Conservation (phyloP, 2,113 vertebrate species). For the Pithys albifrons region DNA sequence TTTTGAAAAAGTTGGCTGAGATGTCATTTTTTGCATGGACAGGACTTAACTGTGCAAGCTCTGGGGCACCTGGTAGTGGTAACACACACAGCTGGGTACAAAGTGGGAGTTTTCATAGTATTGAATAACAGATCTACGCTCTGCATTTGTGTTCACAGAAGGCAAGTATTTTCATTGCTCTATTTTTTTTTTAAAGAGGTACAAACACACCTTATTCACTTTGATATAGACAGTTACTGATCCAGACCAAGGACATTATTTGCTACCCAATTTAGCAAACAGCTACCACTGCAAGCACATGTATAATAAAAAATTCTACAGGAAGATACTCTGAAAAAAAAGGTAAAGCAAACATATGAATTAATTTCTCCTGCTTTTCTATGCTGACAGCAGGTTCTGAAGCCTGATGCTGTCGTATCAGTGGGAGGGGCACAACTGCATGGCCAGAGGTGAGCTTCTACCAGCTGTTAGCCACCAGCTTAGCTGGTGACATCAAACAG, state of each 20-base stretch:
- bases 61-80: rapidly evolving
- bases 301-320: not conserved
- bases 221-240: not conserved
- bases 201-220: not conserved
- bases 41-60: not conserved
- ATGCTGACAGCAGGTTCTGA: not conserved
- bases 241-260: not conserved
- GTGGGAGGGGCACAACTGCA: rapidly evolving
- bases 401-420: not conserved
- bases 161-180: not conserved
- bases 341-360: rapidly evolving
- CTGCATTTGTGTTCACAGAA: not conserved
- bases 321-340: not conserved
- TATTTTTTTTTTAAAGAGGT: not conserved
- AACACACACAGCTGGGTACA: not conserved
- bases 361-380: not conserved
- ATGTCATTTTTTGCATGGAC: not conserved
- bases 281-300: not conserved
- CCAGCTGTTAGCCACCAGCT: not conserved
- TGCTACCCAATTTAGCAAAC: not conserved
- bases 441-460: not conserved
- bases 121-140: not conserved
- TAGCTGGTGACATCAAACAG: not conserved
- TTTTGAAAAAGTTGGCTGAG: not conserved
- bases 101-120: not conserved